Evolutionary conservation across 2,797 vertebrate genomes (phyloP).

Genomic region (Limnodromus scolopaceus): DNA sequence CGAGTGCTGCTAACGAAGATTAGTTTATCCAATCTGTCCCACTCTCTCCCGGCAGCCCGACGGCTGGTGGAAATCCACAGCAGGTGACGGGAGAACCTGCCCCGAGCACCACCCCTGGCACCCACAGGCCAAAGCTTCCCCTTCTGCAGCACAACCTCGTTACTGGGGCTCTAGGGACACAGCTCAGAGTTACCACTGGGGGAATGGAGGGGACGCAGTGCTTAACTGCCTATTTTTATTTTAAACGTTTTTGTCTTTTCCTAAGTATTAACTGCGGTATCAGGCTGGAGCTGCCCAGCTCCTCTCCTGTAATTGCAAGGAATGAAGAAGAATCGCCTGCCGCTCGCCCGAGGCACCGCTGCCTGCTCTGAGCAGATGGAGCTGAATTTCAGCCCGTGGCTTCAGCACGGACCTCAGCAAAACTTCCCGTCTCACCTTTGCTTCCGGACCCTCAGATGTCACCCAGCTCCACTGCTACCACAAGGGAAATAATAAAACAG

Average conservation of each 20-base stretch:
- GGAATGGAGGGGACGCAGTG: neutral
- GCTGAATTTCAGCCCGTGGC: neutral
- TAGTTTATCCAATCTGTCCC: neutral
- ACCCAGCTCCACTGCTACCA: neutral
- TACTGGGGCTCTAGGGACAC: conserved; percentile 30
- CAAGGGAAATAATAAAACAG: neutral
- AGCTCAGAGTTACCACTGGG: conserved; percentile 8
- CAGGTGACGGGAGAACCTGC: neutral
- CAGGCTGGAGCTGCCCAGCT: neutral
- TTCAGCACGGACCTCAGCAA: neutral
- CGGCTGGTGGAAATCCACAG: neutral
- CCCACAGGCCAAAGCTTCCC: neutral
- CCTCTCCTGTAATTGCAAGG: neutral
- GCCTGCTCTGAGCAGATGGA: neutral
- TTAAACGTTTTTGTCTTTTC: neutral
- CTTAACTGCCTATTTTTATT: neutral
- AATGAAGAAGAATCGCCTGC: neutral
- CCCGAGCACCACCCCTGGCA: neutral
- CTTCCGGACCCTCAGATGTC: neutral
- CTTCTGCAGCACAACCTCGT: neutral
- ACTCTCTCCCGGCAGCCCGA: neutral
- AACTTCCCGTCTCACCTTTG: neutral
- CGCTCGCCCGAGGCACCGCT: neutral
- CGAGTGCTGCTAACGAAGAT: conserved; percentile 14
- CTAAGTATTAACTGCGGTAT: neutral